Evolutionary conservation across 1,140 invertebrate species (phyloP).

Genomic region (Chelonus insularis): DNA sequence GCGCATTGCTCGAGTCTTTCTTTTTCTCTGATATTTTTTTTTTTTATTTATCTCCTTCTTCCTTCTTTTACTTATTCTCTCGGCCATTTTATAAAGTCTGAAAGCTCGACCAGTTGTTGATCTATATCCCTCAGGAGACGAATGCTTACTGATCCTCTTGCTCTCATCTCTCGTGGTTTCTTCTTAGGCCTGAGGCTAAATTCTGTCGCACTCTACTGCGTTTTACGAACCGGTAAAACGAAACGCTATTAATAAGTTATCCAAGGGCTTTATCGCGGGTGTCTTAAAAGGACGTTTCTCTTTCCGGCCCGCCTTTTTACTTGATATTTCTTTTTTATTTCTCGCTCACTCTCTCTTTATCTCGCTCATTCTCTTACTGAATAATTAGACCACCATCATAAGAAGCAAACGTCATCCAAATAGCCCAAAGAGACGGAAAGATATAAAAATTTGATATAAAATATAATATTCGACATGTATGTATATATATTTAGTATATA

Average conservation of each 20-base stretch:
- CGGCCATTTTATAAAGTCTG: not conserved
- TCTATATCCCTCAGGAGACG: conserved; percentile 21
- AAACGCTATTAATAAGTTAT: conserved; percentile 16
- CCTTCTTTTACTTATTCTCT: not conserved
- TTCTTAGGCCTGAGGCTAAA: conserved; percentile 8
- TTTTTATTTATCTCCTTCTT: not conserved
- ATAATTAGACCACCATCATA: conserved; percentile 18
- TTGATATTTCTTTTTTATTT: not conserved
- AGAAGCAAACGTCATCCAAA: not conserved
- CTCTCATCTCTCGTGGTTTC: conserved; percentile 1
- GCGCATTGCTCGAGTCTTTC: conserved; percentile 7
- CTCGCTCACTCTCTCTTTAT: not conserved
- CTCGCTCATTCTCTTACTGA: not conserved
- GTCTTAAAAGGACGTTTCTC: conserved; percentile 1
- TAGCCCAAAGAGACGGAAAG: not conserved
- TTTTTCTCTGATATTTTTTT: not conserved
- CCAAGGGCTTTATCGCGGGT: conserved; percentile 19
- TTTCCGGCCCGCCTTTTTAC: not conserved
- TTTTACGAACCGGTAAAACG: conserved; percentile 19
- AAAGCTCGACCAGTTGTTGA: not conserved
- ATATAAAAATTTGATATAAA: not conserved
- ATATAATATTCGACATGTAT: no score
- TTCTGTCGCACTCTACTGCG: conserved; percentile 21
- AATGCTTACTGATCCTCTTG: not conserved
- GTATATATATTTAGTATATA: no score